These are phyloP conservation scores for Arctopsyche grandis DNA, from an alignment of 1,140 invertebrate species.

Conservation along the genomic window DNA sequence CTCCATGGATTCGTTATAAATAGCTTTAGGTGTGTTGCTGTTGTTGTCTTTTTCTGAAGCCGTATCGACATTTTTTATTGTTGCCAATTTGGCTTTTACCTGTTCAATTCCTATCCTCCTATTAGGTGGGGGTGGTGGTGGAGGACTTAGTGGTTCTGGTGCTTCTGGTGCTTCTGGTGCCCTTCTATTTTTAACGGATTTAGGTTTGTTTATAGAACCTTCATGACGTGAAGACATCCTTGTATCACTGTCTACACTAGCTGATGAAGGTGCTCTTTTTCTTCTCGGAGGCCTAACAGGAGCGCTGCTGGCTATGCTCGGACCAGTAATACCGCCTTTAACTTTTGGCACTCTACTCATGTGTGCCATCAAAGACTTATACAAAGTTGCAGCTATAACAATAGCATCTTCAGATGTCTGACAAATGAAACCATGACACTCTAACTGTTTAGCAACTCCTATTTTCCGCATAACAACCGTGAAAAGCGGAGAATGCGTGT, in stretches of 20 bases:
- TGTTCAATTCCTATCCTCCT: conserved; percentile 66
- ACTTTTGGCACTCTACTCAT: conserved; percentile 74
- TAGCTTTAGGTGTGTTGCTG: conserved; percentile 61
- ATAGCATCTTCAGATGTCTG: conserved; percentile 88
- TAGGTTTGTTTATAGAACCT: conserved; percentile 48
- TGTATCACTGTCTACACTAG: conserved; percentile 70
- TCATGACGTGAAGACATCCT: conserved; percentile 41
- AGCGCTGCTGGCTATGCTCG: conserved; percentile 72
- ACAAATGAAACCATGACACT: conserved; percentile 93
- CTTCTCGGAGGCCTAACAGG: conserved; percentile 68
- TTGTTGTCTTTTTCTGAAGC: conserved; percentile 55
- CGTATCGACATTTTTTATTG: conserved; percentile 60
- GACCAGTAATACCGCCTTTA: conserved; percentile 76
- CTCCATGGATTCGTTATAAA: conserved; percentile 58
- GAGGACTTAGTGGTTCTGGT: conserved; percentile 58
- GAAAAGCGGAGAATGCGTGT: conserved; percentile 84
- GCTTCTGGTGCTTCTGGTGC: conserved; percentile 61
- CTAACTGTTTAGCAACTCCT: conserved; percentile 79
- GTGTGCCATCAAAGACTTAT: conserved; percentile 85
- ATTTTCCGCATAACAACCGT: conserved; percentile 89
- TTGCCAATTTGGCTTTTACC: conserved; percentile 68
- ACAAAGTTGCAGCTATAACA: conserved; percentile 88
- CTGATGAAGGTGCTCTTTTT: conserved; percentile 68
- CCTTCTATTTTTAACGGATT: conserved; percentile 57
- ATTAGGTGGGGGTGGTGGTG: conserved; percentile 58